phyloP scores from a whole-genome alignment of 2,888 invertebrate species.

The Trachelus iudaicus region DNA sequence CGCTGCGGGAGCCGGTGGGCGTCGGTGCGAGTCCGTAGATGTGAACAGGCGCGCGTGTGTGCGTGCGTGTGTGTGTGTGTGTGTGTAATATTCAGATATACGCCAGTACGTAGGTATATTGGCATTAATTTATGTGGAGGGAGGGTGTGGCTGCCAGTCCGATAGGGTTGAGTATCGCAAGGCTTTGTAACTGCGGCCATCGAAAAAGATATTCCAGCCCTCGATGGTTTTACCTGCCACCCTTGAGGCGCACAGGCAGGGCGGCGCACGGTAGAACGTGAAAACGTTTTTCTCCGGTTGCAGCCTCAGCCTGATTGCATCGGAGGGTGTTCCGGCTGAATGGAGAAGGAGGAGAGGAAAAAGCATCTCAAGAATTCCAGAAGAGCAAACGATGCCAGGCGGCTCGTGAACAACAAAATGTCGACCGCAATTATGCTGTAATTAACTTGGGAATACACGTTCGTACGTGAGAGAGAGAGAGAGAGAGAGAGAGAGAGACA shows the following conservation, averaged over 20 bases:
- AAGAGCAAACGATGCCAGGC: constrained; percentile 3
- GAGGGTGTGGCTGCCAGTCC: constrained; percentile 30
- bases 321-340: no score
- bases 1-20: constrained; percentile 34
- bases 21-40: constrained; percentile 29
- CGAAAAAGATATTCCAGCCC: constrained; percentile 3
- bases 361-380: background rate
- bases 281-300: no score
- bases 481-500: no score
- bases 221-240: no score
- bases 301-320: no score
- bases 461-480: constrained; percentile 8
- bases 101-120: constrained; percentile 48
- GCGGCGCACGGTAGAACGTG: no score
- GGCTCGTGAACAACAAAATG: constrained; percentile 58
- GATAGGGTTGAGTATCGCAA: constrained; percentile 50
- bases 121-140: constrained; percentile 55
- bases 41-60: constrained; percentile 19
- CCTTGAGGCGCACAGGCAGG: no score
- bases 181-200: constrained; percentile 37
- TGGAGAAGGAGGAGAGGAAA: background rate
- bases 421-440: constrained; percentile 64
- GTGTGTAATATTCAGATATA: constrained; percentile 57
- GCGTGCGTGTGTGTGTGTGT: constrained; percentile 39
- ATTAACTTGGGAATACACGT: constrained; percentile 59